Evolutionary conservation across 2,888 invertebrate species (phyloP).

Genomic region (Elysia crispata): DNA sequence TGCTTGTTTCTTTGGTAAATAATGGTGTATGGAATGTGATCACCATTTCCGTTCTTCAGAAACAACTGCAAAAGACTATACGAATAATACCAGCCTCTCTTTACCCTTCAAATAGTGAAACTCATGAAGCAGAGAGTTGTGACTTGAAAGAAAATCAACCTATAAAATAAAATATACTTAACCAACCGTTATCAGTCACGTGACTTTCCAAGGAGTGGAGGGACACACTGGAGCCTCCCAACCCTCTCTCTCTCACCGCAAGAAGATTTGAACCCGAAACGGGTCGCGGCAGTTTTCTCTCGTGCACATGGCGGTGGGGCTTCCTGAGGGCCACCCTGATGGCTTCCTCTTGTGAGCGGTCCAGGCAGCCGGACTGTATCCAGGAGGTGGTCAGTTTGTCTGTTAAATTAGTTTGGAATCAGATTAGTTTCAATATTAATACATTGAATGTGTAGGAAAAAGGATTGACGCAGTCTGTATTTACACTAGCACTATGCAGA

Average conservation of each 20-base stretch:
- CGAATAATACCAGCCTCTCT: not conserved
- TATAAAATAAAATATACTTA: not conserved
- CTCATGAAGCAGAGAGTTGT: too few species aligned
- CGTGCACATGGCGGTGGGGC: constrained; percentile 41
- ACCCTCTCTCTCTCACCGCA: constrained; percentile 10
- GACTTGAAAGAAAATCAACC: not conserved
- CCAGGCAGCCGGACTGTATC: constrained; percentile 36
- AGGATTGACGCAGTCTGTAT: too few species aligned
- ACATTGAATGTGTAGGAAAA: too few species aligned
- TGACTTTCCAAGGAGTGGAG: constrained; percentile 37
- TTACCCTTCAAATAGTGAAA: not conserved
- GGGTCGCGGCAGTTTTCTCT: constrained; percentile 26
- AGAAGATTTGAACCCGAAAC: constrained; percentile 41
- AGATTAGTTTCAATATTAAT: too few species aligned
- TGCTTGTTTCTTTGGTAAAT: too few species aligned
- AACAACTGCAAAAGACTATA: not conserved
- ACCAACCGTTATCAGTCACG: constrained; percentile 31
- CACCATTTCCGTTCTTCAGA: too few species aligned
- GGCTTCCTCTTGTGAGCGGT: not conserved
- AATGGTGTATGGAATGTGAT: too few species aligned
- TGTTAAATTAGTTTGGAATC: too few species aligned
- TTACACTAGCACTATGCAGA: too few species aligned
- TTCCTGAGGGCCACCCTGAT: constrained; percentile 33
- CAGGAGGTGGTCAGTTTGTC: constrained; percentile 36
- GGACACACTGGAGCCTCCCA: constrained; percentile 28